Percentiles rank a stretch among this genome's conserved stretches.
Conservation (phyloP, 2,113 vertebrate species). For the Phrynocephalus versicolor region DNA sequence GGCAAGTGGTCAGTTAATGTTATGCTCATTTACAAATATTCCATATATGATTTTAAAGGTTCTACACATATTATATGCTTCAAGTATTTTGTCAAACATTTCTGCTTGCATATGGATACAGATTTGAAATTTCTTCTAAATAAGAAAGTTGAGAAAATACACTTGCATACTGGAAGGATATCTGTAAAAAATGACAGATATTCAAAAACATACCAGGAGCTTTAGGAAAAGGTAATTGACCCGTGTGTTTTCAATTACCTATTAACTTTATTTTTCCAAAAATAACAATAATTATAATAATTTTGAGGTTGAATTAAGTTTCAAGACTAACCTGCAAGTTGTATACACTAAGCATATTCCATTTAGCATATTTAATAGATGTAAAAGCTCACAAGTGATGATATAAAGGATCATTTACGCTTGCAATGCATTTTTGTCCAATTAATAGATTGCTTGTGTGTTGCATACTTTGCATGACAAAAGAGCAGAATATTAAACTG, state of each 20-base stretch:
- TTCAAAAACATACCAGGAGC: conserved; percentile 37
- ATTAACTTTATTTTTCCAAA: conserved; percentile 78
- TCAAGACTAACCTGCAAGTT: conserved; percentile 74
- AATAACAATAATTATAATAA: conserved; percentile 77
- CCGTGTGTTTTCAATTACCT: conserved; percentile 80
- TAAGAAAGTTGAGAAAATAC: conserved; percentile 31
- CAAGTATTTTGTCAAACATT: conserved; percentile 1
- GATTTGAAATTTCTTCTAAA: conserved; percentile 29
- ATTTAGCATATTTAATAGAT: conserved; percentile 85
- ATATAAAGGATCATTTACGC: conserved; percentile 90
- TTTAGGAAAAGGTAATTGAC: conserved; percentile 70
- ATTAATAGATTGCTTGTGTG: conserved; percentile 99
- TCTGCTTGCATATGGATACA: conserved; percentile 26
- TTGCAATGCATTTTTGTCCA: conserved; percentile 96
- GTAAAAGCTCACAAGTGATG: conserved; percentile 77
- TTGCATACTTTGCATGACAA: conserved; percentile 99
- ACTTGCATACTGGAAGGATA: conserved; percentile 49
- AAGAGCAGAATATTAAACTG: conserved; percentile 98
- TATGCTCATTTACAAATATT: not conserved
- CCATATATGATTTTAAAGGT: not conserved
- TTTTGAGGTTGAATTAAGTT: conserved; percentile 70
- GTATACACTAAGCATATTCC: conserved; percentile 78
- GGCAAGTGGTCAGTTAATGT: not conserved
- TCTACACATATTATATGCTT: not conserved
- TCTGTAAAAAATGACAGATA: conserved; percentile 46